Conservation (phyloP, 2,888 invertebrate species). For the Oxyteleia sp. region DNA sequence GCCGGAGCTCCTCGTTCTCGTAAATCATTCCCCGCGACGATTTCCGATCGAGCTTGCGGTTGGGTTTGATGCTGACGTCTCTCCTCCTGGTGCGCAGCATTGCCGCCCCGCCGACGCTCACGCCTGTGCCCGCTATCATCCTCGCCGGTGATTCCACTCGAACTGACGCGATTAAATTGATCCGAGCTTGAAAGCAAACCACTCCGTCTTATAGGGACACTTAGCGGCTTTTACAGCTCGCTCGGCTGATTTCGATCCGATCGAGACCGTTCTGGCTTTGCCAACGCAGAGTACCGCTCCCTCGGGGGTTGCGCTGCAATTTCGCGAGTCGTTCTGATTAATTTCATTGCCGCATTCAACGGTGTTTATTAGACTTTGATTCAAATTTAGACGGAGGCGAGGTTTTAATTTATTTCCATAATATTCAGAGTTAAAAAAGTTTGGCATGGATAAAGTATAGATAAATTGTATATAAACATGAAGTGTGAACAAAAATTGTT, state of each 20-base stretch:
- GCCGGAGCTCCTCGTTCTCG: constrained; percentile 96
- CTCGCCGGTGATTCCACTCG: constrained; percentile 55
- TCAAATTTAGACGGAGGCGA: too few relatives aligned
- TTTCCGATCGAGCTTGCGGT: constrained; percentile 96
- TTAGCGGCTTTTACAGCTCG: constrained; percentile 44
- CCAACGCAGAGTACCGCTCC: constrained; percentile 9
- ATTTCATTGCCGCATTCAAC: background rate
- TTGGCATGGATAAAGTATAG: too few relatives aligned
- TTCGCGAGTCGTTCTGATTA: background rate
- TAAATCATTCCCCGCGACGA: constrained; percentile 97
- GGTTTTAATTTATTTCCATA: too few relatives aligned
- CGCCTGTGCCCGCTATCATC: constrained; percentile 84
- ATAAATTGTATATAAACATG: too few relatives aligned
- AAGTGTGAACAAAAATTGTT: too few relatives aligned
- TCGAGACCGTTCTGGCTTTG: background rate
- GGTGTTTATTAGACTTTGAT: background rate
- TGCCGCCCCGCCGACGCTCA: constrained; percentile 83
- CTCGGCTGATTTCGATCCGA: constrained; percentile 13
- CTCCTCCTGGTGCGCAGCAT: constrained; percentile 96
- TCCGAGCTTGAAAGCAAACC: constrained; percentile 60
- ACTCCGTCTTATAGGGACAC: constrained; percentile 59
- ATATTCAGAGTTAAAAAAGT: too few relatives aligned
- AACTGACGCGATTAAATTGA: constrained; percentile 57
- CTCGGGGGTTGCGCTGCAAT: constrained; percentile 18
- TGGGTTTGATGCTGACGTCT: constrained; percentile 96